Evolutionary conservation across 2,113 vertebrate species (phyloP).

Genomic region (Egretta garzetta): DNA sequence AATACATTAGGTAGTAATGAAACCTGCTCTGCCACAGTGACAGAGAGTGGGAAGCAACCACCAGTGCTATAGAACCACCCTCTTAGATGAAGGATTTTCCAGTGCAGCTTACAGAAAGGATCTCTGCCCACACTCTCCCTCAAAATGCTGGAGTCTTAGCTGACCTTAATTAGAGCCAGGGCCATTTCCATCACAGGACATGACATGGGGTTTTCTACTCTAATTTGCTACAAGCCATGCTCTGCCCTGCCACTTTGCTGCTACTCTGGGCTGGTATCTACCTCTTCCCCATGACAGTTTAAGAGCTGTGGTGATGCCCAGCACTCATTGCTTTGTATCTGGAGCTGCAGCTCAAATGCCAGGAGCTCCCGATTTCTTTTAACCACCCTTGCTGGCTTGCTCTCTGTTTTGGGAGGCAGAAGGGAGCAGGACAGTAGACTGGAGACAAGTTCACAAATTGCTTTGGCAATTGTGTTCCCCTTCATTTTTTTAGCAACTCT

Average conservation of each 20-base stretch:
- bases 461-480: background rate
- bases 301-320: background rate
- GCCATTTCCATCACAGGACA: background rate
- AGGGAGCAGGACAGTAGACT: background rate
- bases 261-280: background rate
- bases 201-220: background rate
- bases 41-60: background rate
- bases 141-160: background rate
- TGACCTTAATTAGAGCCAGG: background rate
- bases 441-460: background rate
- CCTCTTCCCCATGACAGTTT: background rate
- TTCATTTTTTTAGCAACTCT: background rate
- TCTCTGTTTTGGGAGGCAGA: rapidly evolving
- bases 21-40: background rate
- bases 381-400: background rate
- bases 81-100: background rate
- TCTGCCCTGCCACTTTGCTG: background rate
- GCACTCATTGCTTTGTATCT: background rate
- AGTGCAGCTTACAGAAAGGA: background rate
- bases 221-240: background rate
- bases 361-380: background rate
- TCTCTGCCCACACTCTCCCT: background rate
- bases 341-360: background rate
- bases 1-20: background rate
- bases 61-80: background rate